A percentile compares a stretch with the other conserved stretches of the same genome.
Evolutionary conservation across 2,113 vertebrate genomes (phyloP).

Genomic region (Apodemus speciosus): DNA sequence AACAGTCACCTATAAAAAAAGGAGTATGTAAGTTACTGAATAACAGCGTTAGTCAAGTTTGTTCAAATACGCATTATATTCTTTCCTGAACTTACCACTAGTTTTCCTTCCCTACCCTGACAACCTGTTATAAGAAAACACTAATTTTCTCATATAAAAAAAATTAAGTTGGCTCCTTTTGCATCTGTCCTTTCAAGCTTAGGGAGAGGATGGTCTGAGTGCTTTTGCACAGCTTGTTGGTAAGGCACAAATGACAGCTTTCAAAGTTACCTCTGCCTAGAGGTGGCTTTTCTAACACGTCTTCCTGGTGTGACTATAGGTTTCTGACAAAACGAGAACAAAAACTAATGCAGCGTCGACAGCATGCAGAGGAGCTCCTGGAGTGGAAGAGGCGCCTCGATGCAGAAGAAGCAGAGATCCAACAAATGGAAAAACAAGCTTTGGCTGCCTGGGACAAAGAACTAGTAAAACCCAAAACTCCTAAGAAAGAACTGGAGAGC

Average conservation of each 20-base stretch:
- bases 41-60: background rate
- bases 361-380: conserved; percentile 94
- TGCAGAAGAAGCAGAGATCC: conserved; percentile 93
- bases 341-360: conserved; percentile 94
- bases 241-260: background rate
- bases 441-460: conserved; percentile 93
- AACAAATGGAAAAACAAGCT: conserved; percentile 94
- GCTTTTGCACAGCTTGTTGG: conserved; percentile 42
- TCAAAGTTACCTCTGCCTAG: background rate
- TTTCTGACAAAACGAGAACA: conserved; percentile 97
- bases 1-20: conserved; percentile 48
- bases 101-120: conserved; percentile 57
- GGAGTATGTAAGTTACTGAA: background rate
- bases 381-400: conserved; percentile 95
- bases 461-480: conserved; percentile 82
- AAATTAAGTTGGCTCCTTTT: conserved; percentile 37
- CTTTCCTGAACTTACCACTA: conserved; percentile 21
- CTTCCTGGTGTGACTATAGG: conserved; percentile 81
- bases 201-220: conserved; percentile 22
- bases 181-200: conserved; percentile 3
- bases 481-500: conserved; percentile 84
- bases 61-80: conserved; percentile 11
- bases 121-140: conserved; percentile 47
- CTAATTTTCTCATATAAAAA: conserved; percentile 50
- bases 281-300: conserved; percentile 49